Evolutionary conservation across 2,888 invertebrate species (phyloP).

Genomic region (Trimorus sp.): DNA sequence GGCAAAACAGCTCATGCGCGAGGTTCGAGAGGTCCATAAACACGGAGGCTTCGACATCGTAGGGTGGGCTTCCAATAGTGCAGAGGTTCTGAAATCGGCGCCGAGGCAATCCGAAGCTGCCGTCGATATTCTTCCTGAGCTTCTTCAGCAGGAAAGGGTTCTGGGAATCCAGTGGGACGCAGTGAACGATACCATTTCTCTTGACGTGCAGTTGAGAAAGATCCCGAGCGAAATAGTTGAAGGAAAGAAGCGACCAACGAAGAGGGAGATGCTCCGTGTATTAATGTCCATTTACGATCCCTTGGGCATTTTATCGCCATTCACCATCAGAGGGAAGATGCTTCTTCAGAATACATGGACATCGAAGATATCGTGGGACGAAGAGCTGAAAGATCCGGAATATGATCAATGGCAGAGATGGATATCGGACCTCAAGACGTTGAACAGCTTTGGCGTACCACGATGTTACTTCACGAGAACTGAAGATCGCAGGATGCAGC

Average conservation of each 20-base stretch:
- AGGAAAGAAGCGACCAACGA: conserved; percentile 41
- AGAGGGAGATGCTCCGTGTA: conserved; percentile 55
- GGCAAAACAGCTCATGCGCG: not conserved
- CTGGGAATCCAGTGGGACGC: not conserved
- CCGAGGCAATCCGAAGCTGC: not conserved
- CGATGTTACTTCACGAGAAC: not conserved
- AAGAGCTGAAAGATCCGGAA: conserved; percentile 27
- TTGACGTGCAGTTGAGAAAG: not conserved
- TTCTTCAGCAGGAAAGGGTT: not conserved
- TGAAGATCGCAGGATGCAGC: not conserved
- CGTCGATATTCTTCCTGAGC: not conserved
- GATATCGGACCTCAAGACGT: not conserved
- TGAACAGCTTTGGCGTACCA: not conserved
- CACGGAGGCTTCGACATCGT: not conserved
- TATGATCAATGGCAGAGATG: not conserved
- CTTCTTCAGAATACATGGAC: conserved; percentile 69
- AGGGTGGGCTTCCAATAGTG: not conserved
- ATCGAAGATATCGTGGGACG: conserved; percentile 62
- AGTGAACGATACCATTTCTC: not conserved
- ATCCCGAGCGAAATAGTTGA: not conserved
- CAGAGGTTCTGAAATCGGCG: not conserved
- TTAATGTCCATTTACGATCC: conserved; percentile 73
- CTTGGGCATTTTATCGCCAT: conserved; percentile 67
- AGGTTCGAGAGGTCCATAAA: not conserved
- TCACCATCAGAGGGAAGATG: conserved; percentile 65